These are phyloP conservation scores for Lepidurus packardi DNA, from an alignment of 1,140 invertebrate genomes.

Conservation along the genomic window DNA sequence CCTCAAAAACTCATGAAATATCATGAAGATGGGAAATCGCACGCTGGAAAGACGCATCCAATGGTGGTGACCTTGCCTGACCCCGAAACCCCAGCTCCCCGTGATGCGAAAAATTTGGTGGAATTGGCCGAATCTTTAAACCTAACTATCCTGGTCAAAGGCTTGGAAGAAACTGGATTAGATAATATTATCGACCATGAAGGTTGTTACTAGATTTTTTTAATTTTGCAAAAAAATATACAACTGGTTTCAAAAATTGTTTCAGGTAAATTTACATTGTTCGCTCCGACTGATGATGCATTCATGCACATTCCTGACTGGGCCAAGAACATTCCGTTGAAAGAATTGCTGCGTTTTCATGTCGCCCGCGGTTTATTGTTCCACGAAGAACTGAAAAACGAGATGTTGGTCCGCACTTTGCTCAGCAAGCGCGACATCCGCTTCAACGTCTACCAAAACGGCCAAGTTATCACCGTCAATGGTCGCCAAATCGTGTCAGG, in stretches of 20 bases:
- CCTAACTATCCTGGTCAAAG: constrained; percentile 35
- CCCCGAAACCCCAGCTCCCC: background rate
- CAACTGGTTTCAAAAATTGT: background rate
- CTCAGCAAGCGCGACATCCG: constrained; percentile 34
- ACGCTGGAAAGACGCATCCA: background rate
- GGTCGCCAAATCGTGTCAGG: constrained; percentile 27
- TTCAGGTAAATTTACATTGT: constrained; percentile 34
- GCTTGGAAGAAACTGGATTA: constrained; percentile 33
- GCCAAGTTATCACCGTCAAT: constrained; percentile 30
- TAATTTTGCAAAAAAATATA: background rate
- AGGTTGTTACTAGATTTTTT: constrained; percentile 24
- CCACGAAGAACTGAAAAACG: constrained; percentile 31
- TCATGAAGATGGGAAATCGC: background rate
- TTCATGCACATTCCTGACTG: constrained; percentile 34
- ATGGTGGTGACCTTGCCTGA: constrained; percentile 13
- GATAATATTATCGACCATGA: constrained; percentile 35
- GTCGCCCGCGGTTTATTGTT: constrained; percentile 33
- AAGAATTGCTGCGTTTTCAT: constrained; percentile 34
- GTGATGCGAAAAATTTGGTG: constrained; percentile 34
- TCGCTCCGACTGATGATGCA: constrained; percentile 35
- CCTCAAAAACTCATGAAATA: background rate
- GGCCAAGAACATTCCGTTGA: constrained; percentile 35
- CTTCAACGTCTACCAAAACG: constrained; percentile 34
- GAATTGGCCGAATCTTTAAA: constrained; percentile 35
- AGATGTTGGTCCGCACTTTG: constrained; percentile 29